phyloP scores from a whole-genome alignment of 1,140 invertebrate species.

The Pseudachorutes palmiensis region DNA sequence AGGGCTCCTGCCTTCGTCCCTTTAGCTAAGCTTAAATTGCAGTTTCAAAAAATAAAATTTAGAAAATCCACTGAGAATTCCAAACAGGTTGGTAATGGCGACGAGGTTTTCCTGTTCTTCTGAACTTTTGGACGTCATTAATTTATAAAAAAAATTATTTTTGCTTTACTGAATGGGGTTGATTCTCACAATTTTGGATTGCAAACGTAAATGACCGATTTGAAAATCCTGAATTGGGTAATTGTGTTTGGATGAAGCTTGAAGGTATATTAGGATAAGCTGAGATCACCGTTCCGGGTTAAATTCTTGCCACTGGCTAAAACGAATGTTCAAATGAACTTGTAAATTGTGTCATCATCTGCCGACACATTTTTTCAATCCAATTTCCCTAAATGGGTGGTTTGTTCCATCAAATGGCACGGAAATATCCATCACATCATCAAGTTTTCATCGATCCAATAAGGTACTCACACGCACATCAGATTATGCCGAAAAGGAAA shows the following conservation, averaged over 20 bases:
- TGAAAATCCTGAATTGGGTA: not conserved
- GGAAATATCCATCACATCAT: not conserved
- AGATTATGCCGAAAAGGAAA: not conserved
- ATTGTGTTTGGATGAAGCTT: not conserved
- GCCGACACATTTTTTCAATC: not conserved
- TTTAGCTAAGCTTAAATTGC: no score
- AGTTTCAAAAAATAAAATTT: no score
- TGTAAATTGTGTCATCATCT: not conserved
- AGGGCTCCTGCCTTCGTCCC: not conserved
- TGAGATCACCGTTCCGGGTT: not conserved
- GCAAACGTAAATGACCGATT: not conserved
- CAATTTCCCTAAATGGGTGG: not conserved
- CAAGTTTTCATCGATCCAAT: not conserved
- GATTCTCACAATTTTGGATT: not conserved
- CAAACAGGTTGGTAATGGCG: no score
- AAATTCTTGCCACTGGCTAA: not conserved
- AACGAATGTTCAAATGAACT: not conserved
- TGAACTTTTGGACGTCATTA: not conserved
- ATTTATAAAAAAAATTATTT: not conserved
- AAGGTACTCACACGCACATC: not conserved
- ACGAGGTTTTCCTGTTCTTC: not conserved
- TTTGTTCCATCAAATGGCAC: slow-evolving; percentile 10
- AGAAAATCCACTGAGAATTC: no score
- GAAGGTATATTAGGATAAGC: not conserved
- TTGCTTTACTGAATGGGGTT: not conserved